Base-by-base conservation (phyloP, 1,140 invertebrate species). In the Pogonognathellus flavescens region DNA sequence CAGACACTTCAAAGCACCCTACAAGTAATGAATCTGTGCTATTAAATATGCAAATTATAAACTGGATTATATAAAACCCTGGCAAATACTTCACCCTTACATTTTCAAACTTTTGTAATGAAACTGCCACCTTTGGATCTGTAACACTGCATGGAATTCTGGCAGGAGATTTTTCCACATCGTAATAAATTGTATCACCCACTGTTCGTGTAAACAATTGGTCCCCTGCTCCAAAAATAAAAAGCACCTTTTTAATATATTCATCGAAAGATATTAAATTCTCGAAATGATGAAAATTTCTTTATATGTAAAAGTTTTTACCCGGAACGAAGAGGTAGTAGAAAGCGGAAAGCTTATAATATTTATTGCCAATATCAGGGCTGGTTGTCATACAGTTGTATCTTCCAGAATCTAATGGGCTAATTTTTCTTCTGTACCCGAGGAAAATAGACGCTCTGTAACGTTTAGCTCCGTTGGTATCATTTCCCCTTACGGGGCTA, bases 371-470 rank as follows among this genome's bases (percentile, higher is more conserved):
- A 14, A 59, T 83, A 70, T 86, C 85, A 1, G 85, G 85, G 25
- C 53, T 66, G n/a, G 80, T 81, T 9, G 85, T 86, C 80, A 86
- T 70, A 14, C 85, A 86, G n/a, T 86, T 86, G 22, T 86, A 86
- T 1, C 85, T 16, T 11, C 85, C 85, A n/a, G 85, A 82, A 49
- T 86, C 85, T 11, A 50, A 49, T 6, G 80, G 62, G 16, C 60
- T 82, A n/a, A 83, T 9, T 49, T n/a, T 83, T 80, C 85, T 53
- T 18, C 31, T 52, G 8, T 81, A 81, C 0, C 85, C 85, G 18
- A 86, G 80, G 10, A 83, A 66, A 1, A 86, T 18, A 13, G 85
- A 62, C 2, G 85, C 85, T n/a, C 66, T 60, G 66, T 83, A 86
- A 20, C 85, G 80, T 20, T 86, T 86, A 5, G 85, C 85, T 11